phyloP scores from a whole-genome alignment of 2,888 invertebrate genomes.

The Aphodius sticticus region DNA sequence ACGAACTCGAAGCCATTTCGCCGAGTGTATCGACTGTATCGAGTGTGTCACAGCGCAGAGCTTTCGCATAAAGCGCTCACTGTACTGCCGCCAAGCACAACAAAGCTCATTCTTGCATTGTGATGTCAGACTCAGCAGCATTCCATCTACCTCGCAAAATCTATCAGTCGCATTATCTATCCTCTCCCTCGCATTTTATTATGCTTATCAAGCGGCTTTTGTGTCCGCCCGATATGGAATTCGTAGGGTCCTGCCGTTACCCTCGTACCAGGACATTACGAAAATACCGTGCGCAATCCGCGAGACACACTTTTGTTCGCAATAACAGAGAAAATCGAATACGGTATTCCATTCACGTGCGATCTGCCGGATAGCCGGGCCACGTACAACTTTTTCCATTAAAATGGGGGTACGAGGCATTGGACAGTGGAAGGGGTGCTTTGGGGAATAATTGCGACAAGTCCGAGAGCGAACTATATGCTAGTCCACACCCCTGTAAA shows the following conservation, averaged over 20 bases:
- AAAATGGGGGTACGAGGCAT: slow-evolving; percentile 18
- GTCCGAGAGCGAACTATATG: slow-evolving; percentile 6
- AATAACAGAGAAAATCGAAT: slow-evolving; percentile 25
- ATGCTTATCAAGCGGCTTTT: slow-evolving; percentile 22
- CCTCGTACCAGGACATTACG: slow-evolving; percentile 6
- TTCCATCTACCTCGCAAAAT: background rate
- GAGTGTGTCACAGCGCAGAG: no score
- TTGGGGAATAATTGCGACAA: slow-evolving; percentile 19
- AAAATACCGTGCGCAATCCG: background rate
- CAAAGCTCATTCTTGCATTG: slow-evolving; percentile 6
- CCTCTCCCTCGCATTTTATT: slow-evolving; percentile 14
- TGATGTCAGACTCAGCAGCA: background rate
- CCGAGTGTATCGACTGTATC: no score
- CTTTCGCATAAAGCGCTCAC: background rate
- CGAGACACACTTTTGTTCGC: slow-evolving; percentile 22
- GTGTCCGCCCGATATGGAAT: slow-evolving; percentile 5
- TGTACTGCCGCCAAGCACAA: background rate
- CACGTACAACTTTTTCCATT: slow-evolving; percentile 24
- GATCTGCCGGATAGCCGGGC: slow-evolving; percentile 9
- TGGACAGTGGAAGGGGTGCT: background rate
- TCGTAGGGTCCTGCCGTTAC: slow-evolving; percentile 4
- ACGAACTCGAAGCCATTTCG: no score
- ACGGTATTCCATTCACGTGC: slow-evolving; percentile 21
- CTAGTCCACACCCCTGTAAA: slow-evolving; percentile 5
- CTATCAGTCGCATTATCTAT: background rate